Conservation (phyloP, 2,888 invertebrate species). For the Rhyacophila evoluta region DNA sequence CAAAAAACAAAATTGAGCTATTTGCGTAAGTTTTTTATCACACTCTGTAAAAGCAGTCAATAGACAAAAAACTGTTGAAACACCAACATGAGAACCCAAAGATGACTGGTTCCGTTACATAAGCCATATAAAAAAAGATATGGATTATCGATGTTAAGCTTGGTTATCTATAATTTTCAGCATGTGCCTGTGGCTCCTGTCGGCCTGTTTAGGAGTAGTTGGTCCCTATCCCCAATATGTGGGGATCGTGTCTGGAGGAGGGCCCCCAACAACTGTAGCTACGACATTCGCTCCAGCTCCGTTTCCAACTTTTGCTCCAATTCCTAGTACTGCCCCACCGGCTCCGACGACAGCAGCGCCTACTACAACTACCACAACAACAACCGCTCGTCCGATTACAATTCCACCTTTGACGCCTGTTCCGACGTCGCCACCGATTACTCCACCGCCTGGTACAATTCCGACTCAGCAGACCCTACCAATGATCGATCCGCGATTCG, state of each 20-base stretch:
- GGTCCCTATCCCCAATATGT: slow-evolving; percentile 57
- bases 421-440: slow-evolving; percentile 33
- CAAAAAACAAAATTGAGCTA: too few relatives aligned
- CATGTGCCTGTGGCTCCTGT: slow-evolving; percentile 69
- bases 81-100: too few relatives aligned
- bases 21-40: too few relatives aligned
- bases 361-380: slow-evolving; percentile 54
- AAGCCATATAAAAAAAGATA: too few relatives aligned
- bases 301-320: slow-evolving; percentile 54
- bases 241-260: slow-evolving; percentile 59
- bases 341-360: slow-evolving; percentile 57
- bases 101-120: too few relatives aligned
- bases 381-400: slow-evolving; percentile 25
- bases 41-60: too few relatives aligned
- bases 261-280: slow-evolving; percentile 63
- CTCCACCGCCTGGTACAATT: slow-evolving; percentile 55
- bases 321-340: slow-evolving; percentile 15
- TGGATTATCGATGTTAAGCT: too few relatives aligned
- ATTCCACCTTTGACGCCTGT: slow-evolving; percentile 15
- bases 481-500: slow-evolving; percentile 67
- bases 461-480: slow-evolving; percentile 56
- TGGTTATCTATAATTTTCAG: slow-evolving; percentile 22
- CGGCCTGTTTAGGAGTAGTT: slow-evolving; percentile 66
- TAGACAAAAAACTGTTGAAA: too few relatives aligned
- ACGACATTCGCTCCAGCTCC: slow-evolving; percentile 61